These are phyloP conservation scores for Urocynchramus pylzowi DNA, from an alignment of 2,113 vertebrate genomes.

Conservation along the genomic window DNA sequence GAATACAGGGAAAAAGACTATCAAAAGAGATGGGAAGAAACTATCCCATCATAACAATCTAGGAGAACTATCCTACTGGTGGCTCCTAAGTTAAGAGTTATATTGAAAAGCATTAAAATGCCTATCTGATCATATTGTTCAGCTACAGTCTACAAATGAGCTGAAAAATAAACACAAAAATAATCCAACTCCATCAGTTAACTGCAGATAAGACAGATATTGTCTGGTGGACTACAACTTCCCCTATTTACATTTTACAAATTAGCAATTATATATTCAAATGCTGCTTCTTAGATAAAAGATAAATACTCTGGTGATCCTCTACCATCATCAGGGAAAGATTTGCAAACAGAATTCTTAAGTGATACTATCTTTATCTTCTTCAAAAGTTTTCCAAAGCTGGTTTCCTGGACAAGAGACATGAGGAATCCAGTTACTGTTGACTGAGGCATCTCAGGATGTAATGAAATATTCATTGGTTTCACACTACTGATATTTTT, in stretches of 20 bases:
- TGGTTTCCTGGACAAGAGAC: neutral
- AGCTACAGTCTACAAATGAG: neutral
- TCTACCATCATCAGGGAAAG: neutral
- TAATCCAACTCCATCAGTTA: neutral
- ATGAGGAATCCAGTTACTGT: neutral
- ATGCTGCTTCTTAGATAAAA: neutral
- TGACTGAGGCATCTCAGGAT: slow-evolving; percentile 4
- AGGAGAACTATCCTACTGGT: neutral
- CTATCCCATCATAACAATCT: neutral
- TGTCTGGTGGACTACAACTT: neutral
- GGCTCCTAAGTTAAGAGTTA: neutral
- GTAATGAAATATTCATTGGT: slow-evolving; percentile 40
- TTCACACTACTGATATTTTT: slow-evolving; percentile 19
- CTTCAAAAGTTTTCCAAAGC: neutral
- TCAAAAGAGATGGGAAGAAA: neutral
- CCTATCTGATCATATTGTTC: neutral
- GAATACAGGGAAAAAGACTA: neutral
- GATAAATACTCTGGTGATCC: neutral
- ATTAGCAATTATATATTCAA: neutral
- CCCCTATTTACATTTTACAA: neutral
- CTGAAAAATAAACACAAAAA: neutral
- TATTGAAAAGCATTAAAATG: neutral
- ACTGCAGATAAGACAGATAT: neutral
- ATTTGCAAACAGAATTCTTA: neutral
- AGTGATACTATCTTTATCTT: neutral